Base-by-base conservation (phyloP, 2,888 invertebrate genomes). In the Drosophila anceps region DNA sequence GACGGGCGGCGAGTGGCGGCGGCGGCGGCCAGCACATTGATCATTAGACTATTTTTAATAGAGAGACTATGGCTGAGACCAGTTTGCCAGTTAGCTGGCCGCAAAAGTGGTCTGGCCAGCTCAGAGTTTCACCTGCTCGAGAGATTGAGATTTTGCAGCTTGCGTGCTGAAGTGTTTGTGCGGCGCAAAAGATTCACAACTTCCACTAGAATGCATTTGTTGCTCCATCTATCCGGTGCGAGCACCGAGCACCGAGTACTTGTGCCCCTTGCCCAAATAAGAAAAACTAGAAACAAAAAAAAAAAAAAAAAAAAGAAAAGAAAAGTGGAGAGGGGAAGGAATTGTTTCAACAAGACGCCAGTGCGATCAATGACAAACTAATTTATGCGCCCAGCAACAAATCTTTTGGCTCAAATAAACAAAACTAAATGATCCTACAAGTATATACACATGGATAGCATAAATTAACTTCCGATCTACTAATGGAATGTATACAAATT, bases 91-190 rank as follows among this genome's bases (percentile, higher is more conserved):
- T 79, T 66, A 58, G 71, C 76, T 53, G 18, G 27, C 63, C 82
- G 69, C 71, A 86, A 90, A 90, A 90, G 90, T 73, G 90, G 87
- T 87, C 90, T 90, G 90, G 87, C 88, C 89, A 90, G 90, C 82
- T 87, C 35, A n/a, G 59, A 72, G 87, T 87, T 87, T 87, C 87
- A 87, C 87, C 87, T 87, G 87, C 87, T 90, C 81, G 71, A 24
- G 67, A 69, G 81, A 71, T 73, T 71, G 66, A 69, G 69, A 76
- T 76, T 84, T 82, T 85, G 88, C 86, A 84, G 84, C 84, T 84
- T 84, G 84, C 90, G 80, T 84, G 84, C 73, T 85, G 66, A 71
- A 82, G 83, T 88, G 89, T 84, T 86, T 82, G 89, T 81, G 78
- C 33, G 60, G 46, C 66, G 65, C 65, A 61, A 37, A 20, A 78